Conservation (phyloP, 1,140 invertebrate species). For the Battus philenor region DNA sequence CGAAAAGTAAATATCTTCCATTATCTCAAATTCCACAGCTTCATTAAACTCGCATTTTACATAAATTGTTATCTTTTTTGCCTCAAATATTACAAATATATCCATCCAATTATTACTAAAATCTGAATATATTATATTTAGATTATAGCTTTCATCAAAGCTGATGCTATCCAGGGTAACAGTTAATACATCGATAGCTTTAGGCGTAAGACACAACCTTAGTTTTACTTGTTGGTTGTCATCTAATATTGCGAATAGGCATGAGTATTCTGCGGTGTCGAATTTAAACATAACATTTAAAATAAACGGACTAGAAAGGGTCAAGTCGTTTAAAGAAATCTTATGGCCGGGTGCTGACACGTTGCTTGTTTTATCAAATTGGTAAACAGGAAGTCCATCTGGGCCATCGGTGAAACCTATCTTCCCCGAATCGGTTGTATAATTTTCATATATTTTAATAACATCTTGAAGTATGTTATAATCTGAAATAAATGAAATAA, state of each 20-base stretch:
- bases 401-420: not conserved
- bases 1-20: conserved; percentile 4
- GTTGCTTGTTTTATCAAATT: conserved; percentile 3
- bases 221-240: not conserved
- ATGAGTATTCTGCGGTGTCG: not conserved
- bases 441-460: not conserved
- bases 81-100: not conserved
- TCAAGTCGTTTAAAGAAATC: not conserved
- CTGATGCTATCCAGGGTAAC: not conserved
- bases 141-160: not conserved
- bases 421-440: not conserved
- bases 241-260: conserved; percentile 7
- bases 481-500: conserved; percentile 8
- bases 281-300: conserved; percentile 14
- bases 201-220: not conserved
- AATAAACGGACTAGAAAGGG: conserved; percentile 8
- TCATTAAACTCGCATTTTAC: not conserved
- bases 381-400: not conserved
- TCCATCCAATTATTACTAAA: not conserved
- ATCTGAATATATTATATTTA: not conserved
- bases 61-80: conserved; percentile 1
- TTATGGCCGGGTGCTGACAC: not conserved
- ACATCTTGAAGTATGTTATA: conserved; percentile 6
- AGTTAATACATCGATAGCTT: not conserved
- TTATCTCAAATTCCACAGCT: not conserved